Conservation (phyloP, 35 echinoderm and acorn worm genomes). For the Stichopus chloronotus region DNA sequence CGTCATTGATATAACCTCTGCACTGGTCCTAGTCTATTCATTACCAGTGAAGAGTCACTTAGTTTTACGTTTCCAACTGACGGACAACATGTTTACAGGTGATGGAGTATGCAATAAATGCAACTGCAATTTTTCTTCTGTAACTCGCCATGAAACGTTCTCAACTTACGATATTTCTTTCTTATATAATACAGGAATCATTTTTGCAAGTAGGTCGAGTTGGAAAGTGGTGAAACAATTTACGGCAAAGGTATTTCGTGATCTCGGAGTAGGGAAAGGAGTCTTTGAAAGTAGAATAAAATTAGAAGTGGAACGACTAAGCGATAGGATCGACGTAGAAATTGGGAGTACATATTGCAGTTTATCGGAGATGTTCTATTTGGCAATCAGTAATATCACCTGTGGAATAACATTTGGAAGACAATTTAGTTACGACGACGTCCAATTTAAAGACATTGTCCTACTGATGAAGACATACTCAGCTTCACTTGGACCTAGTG, state of each 20-base stretch:
- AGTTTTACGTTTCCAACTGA: no score
- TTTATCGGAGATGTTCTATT: neutral
- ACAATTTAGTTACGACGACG: constrained; percentile 40
- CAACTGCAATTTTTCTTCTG: no score
- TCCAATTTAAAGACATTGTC: neutral
- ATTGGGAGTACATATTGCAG: neutral
- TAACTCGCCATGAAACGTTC: no score
- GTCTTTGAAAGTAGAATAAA: constrained; percentile 18
- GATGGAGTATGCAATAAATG: no score
- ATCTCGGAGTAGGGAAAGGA: constrained; percentile 27
- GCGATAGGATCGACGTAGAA: neutral
- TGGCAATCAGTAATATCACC: constrained; percentile 14
- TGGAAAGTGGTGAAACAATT: constrained; percentile 43
- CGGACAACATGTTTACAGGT: no score
- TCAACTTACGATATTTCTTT: neutral
- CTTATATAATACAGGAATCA: neutral
- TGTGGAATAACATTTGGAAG: constrained; percentile 47
- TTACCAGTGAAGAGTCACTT: no score
- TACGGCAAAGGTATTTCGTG: neutral
- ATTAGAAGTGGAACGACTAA: neutral
- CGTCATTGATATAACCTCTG: no score
- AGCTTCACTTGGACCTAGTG: constrained; percentile 1
- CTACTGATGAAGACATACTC: neutral
- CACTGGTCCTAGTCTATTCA: no score
- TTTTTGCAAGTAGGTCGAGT: neutral